Evolutionary conservation across 2,113 vertebrate genomes (phyloP).

Genomic region (Bubo blakistoni): DNA sequence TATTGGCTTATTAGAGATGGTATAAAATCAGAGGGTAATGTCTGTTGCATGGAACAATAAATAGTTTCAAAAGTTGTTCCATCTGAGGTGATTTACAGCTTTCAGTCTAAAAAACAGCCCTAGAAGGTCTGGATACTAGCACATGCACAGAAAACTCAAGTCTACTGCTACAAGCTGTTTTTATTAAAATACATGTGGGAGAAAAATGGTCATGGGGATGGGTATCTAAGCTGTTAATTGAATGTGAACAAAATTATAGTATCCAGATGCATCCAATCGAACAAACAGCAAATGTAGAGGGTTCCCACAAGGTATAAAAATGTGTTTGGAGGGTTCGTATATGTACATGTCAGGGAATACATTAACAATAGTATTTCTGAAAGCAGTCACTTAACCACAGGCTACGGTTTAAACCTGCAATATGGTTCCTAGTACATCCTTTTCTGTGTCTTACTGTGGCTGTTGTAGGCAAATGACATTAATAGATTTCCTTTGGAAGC

Average conservation of each 20-base stretch:
- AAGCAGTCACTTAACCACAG: neutral
- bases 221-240: neutral
- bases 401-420: neutral
- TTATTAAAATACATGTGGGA: neutral
- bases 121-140: neutral
- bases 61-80: neutral
- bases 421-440: neutral
- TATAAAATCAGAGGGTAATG: neutral
- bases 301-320: neutral
- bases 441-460: neutral
- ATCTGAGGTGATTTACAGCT: neutral
- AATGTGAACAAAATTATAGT: neutral
- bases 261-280: neutral
- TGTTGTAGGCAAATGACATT: neutral
- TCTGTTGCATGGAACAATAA: neutral
- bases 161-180: neutral
- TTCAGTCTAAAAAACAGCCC: neutral
- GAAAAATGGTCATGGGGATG: neutral
- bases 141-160: neutral
- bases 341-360: accelerated
- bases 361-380: neutral
- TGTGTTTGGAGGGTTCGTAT: neutral
- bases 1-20: neutral
- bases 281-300: neutral
- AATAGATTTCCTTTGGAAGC: neutral